Evolutionary conservation across 2,797 vertebrate species (phyloP), one percentile per base, ranked within the genome.

Genomic region (Alectoris magna): DNA sequence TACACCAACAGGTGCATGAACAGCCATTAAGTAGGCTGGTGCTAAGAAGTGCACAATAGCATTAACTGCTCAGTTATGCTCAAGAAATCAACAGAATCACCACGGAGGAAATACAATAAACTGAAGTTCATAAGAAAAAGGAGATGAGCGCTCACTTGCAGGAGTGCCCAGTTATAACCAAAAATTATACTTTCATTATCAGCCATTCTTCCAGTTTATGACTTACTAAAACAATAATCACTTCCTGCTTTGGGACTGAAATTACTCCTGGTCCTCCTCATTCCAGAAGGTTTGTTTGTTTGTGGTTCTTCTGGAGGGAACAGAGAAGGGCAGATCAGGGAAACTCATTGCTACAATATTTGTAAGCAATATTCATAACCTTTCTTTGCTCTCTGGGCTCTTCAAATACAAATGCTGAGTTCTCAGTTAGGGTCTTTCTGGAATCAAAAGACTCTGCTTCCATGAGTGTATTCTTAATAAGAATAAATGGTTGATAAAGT

Each of bases 21-120:
- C 71, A 96, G 90, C 87, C 84, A 94, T 82, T 90, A 95, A 88
- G 80, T 81, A 92, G 86, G 92, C 53, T 92, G 86, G 88, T 85
- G 87, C 90, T 94, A 87, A 91, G 77, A 84, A 91, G 69, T 41
- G 55, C 90, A 93, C 92, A 85, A 88, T 41, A 93, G 83, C 12
- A 0, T 53, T 84, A 96, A 91, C 92, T 96, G 86, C 91, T 93
- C 87, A 88, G 91, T 95, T 95, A 95, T 63, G 77, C 86, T 94
- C 78, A 51, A 88, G 88, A 88, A 94, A 90, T 78, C 90, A 96
- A 66, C 75, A 69, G 90, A 88, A 93, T 90, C 85, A 93, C 59
- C 62, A 93, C 27, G 29, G 27, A 94, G 62, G 36, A 88, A 86
- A 88, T 64, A 81, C 91, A 94, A 87, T 41, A 76, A 90, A 76